Evolutionary conservation across 2,113 vertebrate genomes (phyloP), one percentile per base, ranked within the genome.

Genomic region (Chaetura pelagica): DNA sequence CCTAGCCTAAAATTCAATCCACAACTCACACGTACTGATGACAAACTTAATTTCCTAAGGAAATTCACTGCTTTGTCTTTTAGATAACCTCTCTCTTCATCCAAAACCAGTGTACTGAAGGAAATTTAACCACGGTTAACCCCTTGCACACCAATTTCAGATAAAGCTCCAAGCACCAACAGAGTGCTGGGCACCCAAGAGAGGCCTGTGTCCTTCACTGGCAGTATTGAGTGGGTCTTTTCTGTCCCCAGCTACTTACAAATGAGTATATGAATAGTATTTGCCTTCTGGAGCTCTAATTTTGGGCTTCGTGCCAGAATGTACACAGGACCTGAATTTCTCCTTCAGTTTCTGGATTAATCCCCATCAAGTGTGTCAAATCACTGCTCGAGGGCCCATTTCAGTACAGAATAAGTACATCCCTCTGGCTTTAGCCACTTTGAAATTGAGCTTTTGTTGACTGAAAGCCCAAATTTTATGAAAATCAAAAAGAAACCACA

Each of bases 271-370:
- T 11, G 23, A 90, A 44, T 12, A 71, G 18, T 20, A 83, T 66
- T 90, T 88, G 69, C 34, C 57, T 84, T 85, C 52, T 81, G 52
- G 68, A 94, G 75, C 61, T 90, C 52, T 86, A 40, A 48, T 57
- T 81, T 77, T 81, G 19, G 90, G 82, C 72, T 88, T 69, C 83
- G 48, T 74, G 82, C 75, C 78, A 84, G 46, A 34, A 24, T 69
- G n/a, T 88, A 66, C 67, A 57, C 1, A 4, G 20, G 64, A 32
- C 38, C 48, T 69, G 52, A 83, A 69, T 87, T 89, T 91, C 58
- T 84, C 38, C 59, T 91, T 96, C 0, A 5, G 64, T 86, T 95
- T 84, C 64, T 93, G 34, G 57, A 67, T 95, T 96, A 93, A 94
- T 90, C 64, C 82, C 16, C 48, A 32, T 63, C 72, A 84, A 94